Evolutionary conservation across 2,888 invertebrate genomes (phyloP).

Genomic region (Drosophila kambysellisi): DNA sequence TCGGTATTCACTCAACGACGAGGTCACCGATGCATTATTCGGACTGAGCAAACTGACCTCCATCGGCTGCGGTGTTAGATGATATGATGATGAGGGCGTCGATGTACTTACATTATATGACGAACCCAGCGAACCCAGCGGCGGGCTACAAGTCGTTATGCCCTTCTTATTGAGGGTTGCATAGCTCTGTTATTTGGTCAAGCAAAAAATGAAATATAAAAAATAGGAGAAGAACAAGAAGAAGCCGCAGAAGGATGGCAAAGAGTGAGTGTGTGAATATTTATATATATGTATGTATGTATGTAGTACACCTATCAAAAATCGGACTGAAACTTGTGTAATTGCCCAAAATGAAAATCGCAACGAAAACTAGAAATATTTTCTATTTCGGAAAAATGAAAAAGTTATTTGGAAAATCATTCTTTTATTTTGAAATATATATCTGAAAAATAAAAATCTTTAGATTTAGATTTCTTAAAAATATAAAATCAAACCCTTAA

Average conservation of each 20-base stretch:
- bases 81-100: conserved; percentile 82
- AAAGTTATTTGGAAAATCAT: neutral
- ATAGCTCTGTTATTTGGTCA: conserved; percentile 87
- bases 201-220: neutral
- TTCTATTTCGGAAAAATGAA: neutral
- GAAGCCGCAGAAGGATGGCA: conserved; percentile 3
- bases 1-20: conserved; percentile 92
- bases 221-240: conserved; percentile 70
- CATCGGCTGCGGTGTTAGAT: conserved; percentile 85
- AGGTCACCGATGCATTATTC: conserved; percentile 87
- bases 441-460: neutral
- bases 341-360: neutral
- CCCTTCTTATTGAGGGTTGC: conserved; percentile 91
- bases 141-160: conserved; percentile 85
- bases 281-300: neutral
- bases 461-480: neutral
- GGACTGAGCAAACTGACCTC: conserved; percentile 85
- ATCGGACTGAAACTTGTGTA: neutral
- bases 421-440: neutral
- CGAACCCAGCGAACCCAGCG: conserved; percentile 71
- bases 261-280: conserved; percentile 10
- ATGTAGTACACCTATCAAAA: neutral
- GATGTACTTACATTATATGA: conserved; percentile 76
- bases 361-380: neutral
- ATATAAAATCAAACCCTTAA: neutral